Evolutionary conservation across 2,888 invertebrate genomes (phyloP).

Genomic region (Dysmachus trigonus): DNA sequence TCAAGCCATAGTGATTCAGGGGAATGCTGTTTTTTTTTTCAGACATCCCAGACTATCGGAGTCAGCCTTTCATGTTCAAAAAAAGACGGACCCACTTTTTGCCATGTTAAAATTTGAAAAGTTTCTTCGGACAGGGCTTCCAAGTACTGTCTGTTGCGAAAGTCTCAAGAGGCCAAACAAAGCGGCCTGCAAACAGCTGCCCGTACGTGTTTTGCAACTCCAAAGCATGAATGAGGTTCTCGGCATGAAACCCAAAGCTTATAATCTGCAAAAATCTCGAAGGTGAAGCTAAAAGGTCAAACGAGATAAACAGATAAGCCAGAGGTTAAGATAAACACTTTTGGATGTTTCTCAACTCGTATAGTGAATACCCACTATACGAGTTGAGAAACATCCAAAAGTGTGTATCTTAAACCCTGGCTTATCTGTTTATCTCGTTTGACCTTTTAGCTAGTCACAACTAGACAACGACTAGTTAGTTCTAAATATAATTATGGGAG

Average conservation of each 20-base stretch:
- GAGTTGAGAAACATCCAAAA: neutral
- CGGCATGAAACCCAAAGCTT: neutral
- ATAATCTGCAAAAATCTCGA: neutral
- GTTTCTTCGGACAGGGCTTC: neutral
- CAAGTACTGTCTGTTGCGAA: neutral
- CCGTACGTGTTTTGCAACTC: neutral
- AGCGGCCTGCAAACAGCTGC: neutral
- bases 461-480: neutral
- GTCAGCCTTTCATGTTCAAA: neutral
- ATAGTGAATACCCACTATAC: neutral
- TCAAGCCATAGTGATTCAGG: neutral
- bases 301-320: neutral
- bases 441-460: neutral
- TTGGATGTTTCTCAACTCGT: neutral
- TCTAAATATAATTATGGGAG: too few species aligned
- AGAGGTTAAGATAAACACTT: neutral
- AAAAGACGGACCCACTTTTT: neutral
- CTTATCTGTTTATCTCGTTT: neutral
- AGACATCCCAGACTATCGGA: neutral
- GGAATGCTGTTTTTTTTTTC: neutral
- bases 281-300: neutral
- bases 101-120: neutral
- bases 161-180: neutral
- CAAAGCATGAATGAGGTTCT: neutral
- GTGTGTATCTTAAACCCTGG: neutral